phyloP scores from a whole-genome alignment of 1,140 invertebrate genomes.

The Polypedilum pembai region DNA sequence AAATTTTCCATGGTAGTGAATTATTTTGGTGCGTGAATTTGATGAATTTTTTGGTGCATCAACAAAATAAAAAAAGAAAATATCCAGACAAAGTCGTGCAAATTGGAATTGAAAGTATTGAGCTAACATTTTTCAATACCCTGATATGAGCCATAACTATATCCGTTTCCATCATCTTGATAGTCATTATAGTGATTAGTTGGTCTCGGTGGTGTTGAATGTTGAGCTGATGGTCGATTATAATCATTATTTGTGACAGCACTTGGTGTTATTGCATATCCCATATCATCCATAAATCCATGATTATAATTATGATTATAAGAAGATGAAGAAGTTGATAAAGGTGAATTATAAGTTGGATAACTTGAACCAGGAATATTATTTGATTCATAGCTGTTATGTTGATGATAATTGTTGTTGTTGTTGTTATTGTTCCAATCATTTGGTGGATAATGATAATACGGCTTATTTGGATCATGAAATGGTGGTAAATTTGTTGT shows the following conservation, averaged over 20 bases:
- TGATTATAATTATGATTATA: neutral
- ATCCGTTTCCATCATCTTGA: neutral
- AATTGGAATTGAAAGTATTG: neutral
- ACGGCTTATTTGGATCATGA: constrained; percentile 12
- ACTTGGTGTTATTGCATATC: constrained; percentile 22
- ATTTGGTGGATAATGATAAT: neutral
- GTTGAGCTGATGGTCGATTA: constrained; percentile 1
- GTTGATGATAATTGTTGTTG: neutral
- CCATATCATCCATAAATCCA: neutral
- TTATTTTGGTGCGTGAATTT: no score
- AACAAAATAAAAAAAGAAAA: neutral
- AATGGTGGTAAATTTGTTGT: neutral
- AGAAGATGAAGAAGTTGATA: neutral
- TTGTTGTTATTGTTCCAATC: neutral
- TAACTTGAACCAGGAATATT: neutral
- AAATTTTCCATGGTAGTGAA: no score
- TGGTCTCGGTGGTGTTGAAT: constrained; percentile 2
- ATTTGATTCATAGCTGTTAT: neutral
- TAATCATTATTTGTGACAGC: neutral
- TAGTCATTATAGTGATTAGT: neutral
- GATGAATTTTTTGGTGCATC: no score
- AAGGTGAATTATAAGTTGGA: neutral
- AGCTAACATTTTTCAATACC: neutral
- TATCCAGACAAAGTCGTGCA: neutral
- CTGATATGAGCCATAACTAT: neutral